Evolutionary conservation across 2,888 invertebrate species (phyloP).

Genomic region (Drosophila macrospina): DNA sequence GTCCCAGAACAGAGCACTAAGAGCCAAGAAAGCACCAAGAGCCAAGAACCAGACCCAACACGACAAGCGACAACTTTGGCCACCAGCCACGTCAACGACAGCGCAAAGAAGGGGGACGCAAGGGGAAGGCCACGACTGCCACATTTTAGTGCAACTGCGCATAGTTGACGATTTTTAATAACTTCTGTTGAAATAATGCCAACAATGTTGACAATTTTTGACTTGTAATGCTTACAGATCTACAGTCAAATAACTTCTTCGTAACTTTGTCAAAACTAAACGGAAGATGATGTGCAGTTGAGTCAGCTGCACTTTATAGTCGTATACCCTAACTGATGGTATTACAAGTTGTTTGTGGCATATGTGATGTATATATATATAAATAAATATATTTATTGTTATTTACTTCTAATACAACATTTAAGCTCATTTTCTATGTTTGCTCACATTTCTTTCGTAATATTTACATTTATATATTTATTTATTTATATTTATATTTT

Average conservation of each 20-base stretch:
- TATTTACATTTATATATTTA: no score
- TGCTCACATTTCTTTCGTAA: no score
- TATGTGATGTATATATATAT: no score
- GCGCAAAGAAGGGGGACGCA: neutral
- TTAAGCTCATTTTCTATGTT: no score
- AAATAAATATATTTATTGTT: no score
- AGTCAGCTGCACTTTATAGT: neutral
- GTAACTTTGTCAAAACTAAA: neutral
- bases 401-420: no score
- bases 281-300: neutral
- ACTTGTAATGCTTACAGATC: neutral
- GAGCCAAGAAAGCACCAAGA: slow-evolving; percentile 4
- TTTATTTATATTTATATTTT: no score
- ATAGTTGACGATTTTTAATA: neutral
- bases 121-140: neutral
- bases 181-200: neutral
- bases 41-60: slow-evolving; percentile 45
- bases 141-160: neutral
- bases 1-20: slow-evolving; percentile 5
- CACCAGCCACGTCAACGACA: slow-evolving; percentile 47
- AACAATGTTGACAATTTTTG: neutral
- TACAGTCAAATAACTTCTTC: neutral
- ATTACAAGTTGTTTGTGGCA: no score
- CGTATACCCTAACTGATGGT: no score
- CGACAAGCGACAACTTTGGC: slow-evolving; percentile 72